Conservation (phyloP, 2,113 vertebrate species). For the Atrichornis clamosus region DNA sequence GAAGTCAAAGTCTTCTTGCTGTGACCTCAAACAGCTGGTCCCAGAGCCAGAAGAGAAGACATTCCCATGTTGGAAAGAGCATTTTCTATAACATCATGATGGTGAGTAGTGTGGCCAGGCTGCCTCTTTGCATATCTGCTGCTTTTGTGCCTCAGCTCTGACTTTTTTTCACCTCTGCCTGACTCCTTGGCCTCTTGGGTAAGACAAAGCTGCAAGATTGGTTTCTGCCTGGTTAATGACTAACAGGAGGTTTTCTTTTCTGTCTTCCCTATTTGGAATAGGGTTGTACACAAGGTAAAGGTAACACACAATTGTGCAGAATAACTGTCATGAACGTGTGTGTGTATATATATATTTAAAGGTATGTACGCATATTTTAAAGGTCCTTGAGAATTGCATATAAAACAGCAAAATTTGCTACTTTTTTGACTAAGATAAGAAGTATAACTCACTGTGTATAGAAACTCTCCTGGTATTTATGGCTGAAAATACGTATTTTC, state of each 20-base stretch:
- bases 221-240: slow-evolving; percentile 14
- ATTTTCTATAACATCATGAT: neutral
- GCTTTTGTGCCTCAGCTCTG: neutral
- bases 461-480: neutral
- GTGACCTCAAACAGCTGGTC: neutral
- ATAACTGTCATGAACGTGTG: neutral
- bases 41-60: neutral
- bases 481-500: neutral
- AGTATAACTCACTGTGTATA: neutral
- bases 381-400: neutral
- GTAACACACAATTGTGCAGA: neutral
- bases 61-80: neutral
- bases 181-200: neutral
- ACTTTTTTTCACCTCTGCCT: neutral
- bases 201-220: neutral
- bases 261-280: neutral
- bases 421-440: neutral
- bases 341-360: neutral
- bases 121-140: neutral
- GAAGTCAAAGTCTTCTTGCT: neutral
- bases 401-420: neutral
- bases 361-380: neutral
- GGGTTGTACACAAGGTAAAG: neutral
- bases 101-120: neutral
- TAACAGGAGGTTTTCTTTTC: neutral